Evolutionary conservation across 1,140 invertebrate species (phyloP).

Genomic region (Trypoxylus dichotomus): DNA sequence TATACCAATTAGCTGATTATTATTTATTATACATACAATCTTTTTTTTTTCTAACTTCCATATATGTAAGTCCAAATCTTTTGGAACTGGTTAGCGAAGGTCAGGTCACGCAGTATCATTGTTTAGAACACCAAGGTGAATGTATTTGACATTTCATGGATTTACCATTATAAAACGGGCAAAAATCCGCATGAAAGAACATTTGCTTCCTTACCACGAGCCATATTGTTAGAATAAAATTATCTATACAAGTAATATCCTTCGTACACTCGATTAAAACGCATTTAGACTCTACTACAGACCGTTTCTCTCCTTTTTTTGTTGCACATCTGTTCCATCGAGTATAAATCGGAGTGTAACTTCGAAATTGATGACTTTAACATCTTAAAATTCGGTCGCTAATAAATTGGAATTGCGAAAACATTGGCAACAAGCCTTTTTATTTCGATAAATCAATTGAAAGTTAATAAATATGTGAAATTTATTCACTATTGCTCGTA

Average conservation of each 20-base stretch:
- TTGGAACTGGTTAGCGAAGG: not conserved
- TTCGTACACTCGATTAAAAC: not conserved
- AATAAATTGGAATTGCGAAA: not conserved
- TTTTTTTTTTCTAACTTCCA: not conserved
- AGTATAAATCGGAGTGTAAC: not conserved
- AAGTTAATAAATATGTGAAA: not conserved
- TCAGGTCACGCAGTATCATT: not conserved
- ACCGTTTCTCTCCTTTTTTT: not conserved
- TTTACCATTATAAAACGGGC: not conserved
- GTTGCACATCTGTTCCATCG: not conserved
- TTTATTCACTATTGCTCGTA: not conserved
- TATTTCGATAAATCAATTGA: no score
- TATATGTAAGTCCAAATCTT: not conserved
- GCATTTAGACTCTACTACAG: no score
- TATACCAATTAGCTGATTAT: no score
- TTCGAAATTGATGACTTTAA: not conserved
- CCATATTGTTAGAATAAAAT: not conserved
- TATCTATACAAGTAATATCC: not conserved
- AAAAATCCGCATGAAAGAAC: not conserved
- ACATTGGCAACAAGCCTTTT: no score
- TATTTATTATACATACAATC: no score
- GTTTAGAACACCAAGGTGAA: not conserved
- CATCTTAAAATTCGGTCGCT: not conserved
- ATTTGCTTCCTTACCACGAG: not conserved
- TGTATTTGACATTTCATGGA: not conserved